Evolutionary conservation across 2,113 vertebrate genomes (phyloP).

Genomic region (Phyllostomus hastatus): DNA sequence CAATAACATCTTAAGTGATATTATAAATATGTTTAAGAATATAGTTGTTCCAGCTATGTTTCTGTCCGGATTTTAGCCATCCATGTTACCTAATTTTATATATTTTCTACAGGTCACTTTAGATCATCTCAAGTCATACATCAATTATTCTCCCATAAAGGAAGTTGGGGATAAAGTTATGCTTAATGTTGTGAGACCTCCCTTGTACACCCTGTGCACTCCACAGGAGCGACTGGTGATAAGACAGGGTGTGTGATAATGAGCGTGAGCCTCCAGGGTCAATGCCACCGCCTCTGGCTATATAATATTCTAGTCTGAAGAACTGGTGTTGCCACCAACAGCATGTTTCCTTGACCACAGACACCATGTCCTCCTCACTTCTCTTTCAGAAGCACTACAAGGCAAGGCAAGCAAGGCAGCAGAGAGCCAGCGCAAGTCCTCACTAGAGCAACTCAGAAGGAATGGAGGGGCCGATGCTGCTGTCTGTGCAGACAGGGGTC

Average conservation of each 20-base stretch:
- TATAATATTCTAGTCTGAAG: background rate
- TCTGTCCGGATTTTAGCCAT: background rate
- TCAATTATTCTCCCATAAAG: background rate
- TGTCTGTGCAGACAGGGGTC: background rate
- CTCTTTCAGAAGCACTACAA: conserved; percentile 20
- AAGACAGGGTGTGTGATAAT: background rate
- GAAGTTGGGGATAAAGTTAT: background rate
- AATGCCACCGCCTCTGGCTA: background rate
- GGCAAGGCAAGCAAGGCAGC: background rate
- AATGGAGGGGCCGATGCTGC: background rate
- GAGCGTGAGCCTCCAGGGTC: background rate
- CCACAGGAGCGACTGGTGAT: background rate
- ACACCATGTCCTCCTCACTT: background rate
- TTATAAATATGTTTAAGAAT: background rate
- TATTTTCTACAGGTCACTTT: background rate
- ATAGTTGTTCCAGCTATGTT: background rate
- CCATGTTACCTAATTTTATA: background rate
- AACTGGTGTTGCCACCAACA: background rate
- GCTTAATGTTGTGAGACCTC: background rate
- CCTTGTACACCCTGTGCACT: background rate
- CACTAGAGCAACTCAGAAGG: background rate
- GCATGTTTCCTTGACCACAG: background rate
- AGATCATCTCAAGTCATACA: background rate
- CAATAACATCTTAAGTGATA: background rate
- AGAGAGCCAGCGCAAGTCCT: background rate